phyloP scores from a whole-genome alignment of 2,888 invertebrate genomes.

The Tuta absoluta region DNA sequence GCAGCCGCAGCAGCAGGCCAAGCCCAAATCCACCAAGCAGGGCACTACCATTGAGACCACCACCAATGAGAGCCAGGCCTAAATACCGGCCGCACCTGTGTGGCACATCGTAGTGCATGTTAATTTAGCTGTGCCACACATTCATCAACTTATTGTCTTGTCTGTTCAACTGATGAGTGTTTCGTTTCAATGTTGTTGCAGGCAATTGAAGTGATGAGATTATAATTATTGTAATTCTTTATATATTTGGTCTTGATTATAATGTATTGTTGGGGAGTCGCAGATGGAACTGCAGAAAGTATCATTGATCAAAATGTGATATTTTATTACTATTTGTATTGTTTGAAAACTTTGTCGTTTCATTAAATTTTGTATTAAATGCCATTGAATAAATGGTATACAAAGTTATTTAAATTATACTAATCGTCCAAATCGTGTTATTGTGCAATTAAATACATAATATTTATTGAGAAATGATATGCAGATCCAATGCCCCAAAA shows the following conservation, averaged over 20 bases:
- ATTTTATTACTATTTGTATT: slow-evolving; percentile 54
- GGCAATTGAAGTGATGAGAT: slow-evolving; percentile 47
- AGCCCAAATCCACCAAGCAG: slow-evolving; percentile 59
- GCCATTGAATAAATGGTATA: slow-evolving; percentile 26
- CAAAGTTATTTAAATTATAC: slow-evolving; percentile 26
- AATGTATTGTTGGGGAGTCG: slow-evolving; percentile 52
- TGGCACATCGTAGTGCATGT: slow-evolving; percentile 68
- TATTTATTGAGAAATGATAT: slow-evolving; percentile 51
- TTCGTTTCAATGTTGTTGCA: slow-evolving; percentile 60
- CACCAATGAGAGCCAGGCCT: slow-evolving; percentile 79
- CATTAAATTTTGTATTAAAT: slow-evolving; percentile 8
- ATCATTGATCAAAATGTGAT: slow-evolving; percentile 77
- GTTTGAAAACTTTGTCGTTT: slow-evolving; percentile 16
- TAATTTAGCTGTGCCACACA: slow-evolving; percentile 64
- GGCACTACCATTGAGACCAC: slow-evolving; percentile 72
- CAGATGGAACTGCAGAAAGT: slow-evolving; percentile 65
- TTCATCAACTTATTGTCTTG: slow-evolving; percentile 56
- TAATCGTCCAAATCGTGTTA: slow-evolving; percentile 26
- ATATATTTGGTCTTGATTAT: slow-evolving; percentile 44
- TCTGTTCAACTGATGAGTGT: slow-evolving; percentile 66
- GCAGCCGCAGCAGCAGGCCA: slow-evolving; percentile 59
- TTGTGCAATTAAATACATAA: slow-evolving; percentile 32
- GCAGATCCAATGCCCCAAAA: slow-evolving; percentile 73
- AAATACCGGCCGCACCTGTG: slow-evolving; percentile 48
- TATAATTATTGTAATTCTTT: slow-evolving; percentile 43